phyloP scores from a whole-genome alignment of 2,888 invertebrate genomes.

The Pseudoips prasinana region DNA sequence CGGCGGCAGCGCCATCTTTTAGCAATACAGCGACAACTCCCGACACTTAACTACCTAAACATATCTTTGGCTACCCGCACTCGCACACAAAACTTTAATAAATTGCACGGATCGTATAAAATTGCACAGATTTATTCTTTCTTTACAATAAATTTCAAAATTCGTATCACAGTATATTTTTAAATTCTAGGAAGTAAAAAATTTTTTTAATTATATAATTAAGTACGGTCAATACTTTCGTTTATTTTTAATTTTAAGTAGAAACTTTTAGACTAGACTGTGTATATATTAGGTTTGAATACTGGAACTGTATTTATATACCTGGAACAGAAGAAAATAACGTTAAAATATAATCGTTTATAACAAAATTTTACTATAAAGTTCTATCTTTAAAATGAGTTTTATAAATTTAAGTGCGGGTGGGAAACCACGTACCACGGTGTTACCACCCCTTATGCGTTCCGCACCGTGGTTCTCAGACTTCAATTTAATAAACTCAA shows the following conservation, averaged over 20 bases:
- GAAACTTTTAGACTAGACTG: slow-evolving; percentile 77
- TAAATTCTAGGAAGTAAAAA: slow-evolving; percentile 33
- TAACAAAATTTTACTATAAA: no score
- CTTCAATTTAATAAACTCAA: no score
- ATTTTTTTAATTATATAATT: slow-evolving; percentile 37
- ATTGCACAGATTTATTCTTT: slow-evolving; percentile 49
- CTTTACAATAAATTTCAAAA: slow-evolving; percentile 7
- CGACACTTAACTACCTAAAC: slow-evolving; percentile 26
- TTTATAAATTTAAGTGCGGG: no score
- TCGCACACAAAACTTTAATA: slow-evolving; percentile 11
- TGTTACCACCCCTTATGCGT: no score
- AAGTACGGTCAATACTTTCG: slow-evolving; percentile 66
- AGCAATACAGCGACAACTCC: slow-evolving; percentile 16
- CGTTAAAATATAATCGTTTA: no score
- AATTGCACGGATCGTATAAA: slow-evolving; percentile 27
- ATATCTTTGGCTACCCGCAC: slow-evolving; percentile 35
- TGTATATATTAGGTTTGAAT: slow-evolving; percentile 49
- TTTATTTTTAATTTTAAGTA: slow-evolving; percentile 48
- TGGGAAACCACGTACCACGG: no score
- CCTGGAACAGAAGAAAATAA: slow-evolving; percentile 43
- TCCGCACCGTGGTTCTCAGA: no score
- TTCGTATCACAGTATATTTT: slow-evolving; percentile 51
- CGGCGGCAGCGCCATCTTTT: slow-evolving; percentile 76
- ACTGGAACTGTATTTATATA: slow-evolving; percentile 53
- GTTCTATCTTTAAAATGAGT: no score